These are phyloP conservation scores for Rhizomys pruinosus DNA, from an alignment of 2,113 vertebrate genomes.

Conservation along the genomic window DNA sequence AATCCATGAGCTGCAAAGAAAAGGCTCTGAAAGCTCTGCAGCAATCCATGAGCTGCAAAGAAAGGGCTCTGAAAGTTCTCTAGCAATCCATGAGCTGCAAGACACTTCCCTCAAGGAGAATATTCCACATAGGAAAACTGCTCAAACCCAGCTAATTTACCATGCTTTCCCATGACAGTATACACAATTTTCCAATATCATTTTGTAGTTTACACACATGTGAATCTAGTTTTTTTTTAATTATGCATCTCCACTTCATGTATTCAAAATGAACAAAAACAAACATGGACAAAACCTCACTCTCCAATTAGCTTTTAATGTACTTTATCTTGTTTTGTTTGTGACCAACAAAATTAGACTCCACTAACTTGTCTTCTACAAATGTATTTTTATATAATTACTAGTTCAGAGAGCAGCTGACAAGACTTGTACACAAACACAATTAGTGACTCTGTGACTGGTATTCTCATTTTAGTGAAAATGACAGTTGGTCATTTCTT, in stretches of 20 bases:
- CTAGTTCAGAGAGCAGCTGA: neutral
- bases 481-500: neutral
- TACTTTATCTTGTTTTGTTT: slow-evolving; percentile 11
- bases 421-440: neutral
- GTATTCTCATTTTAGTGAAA: slow-evolving; percentile 39
- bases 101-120: neutral
- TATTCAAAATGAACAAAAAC: neutral
- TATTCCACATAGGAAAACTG: neutral
- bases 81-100: neutral
- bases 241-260: neutral
- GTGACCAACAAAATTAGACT: neutral
- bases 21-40: neutral
- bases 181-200: neutral
- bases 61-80: neutral
- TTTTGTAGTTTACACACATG: neutral
- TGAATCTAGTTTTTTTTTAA: neutral
- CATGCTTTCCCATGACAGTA: neutral
- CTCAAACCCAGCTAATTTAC: neutral
- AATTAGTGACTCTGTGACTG: slow-evolving; percentile 3
- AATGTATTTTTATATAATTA: neutral
- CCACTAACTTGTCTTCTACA: neutral
- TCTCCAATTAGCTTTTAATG: neutral
- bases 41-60: neutral
- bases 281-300: neutral
- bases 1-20: neutral